These are phyloP conservation scores for Lepidotrigona ventralis DNA, from an alignment of 1,140 invertebrate genomes.

Conservation along the genomic window DNA sequence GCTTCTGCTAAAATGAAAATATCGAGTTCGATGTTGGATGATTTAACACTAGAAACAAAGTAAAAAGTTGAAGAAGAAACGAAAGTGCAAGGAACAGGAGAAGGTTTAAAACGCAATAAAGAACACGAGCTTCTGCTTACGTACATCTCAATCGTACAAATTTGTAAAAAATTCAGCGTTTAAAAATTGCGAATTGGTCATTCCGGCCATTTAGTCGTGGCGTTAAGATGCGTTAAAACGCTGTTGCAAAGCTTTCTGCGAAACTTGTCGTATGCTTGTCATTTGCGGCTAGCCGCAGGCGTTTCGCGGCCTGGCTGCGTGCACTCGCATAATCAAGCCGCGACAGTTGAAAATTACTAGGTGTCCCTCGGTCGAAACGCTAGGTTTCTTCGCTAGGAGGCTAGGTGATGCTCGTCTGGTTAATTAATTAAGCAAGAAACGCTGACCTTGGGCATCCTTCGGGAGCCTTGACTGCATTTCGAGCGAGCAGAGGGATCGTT, in stretches of 20 bases:
- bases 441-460: conserved; percentile 7
- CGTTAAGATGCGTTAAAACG: not conserved
- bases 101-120: too few relatives aligned
- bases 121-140: too few relatives aligned
- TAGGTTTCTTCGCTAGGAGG: too few relatives aligned
- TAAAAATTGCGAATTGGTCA: too few relatives aligned
- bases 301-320: not conserved
- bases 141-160: too few relatives aligned
- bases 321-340: conserved; percentile 11
- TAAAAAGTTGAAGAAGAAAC: too few relatives aligned
- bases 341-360: conserved; percentile 41
- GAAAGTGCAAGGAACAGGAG: too few relatives aligned
- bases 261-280: conserved; percentile 5
- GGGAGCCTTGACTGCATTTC: not conserved
- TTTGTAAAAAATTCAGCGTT: too few relatives aligned
- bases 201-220: too few relatives aligned
- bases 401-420: not conserved
- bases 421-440: conserved; percentile 42
- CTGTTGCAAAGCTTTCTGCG: not conserved
- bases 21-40: too few relatives aligned
- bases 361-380: conserved; percentile 17
- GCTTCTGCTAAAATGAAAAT: too few relatives aligned
- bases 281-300: conserved; percentile 32
- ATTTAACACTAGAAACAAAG: too few relatives aligned
- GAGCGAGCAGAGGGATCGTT: not conserved